Evolutionary conservation across 2,888 invertebrate species (phyloP), one percentile per base, ranked within the genome.

Genomic region (Cephus pulcher): DNA sequence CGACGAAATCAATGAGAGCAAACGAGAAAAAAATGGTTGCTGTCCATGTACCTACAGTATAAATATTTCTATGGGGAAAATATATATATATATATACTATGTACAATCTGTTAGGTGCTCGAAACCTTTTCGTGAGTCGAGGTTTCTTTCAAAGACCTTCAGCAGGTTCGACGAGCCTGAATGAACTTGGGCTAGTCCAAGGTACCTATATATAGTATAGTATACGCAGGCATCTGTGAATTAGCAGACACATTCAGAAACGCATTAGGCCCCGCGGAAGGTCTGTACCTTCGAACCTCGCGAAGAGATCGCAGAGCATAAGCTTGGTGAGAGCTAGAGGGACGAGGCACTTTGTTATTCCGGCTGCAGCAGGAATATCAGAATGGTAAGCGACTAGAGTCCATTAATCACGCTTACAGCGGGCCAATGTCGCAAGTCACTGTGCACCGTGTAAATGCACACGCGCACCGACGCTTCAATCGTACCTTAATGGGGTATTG

Each of bases 371-470:
- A 81, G 85, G 89, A 88, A 87, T 90, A 90, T 89, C 88, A 88
- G 88, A 89, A 90, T 91, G 87, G 89, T 87, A 89, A 89, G 87
- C 88, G 88, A 88, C 86, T 88, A 84, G 86, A 83, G 84, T 88
- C 88, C 90, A 91, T 91, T 91, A 91, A 91, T 91, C 91, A 91
- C 87, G 86, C 89, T 90, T 90, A 90, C 90, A 90, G 89, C 88
- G 85, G 85, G 83, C 87, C 85, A 87, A 87, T 89, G 89, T 89
- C 89, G 90, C 90, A 90, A 90, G 90, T 90, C 89, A 89, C 87
- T 87, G 86, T 86, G 86, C 86, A 84, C 84, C 85, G 86, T 84
- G 87, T 88, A 88, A 88, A 89, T 86, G 88, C 83, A 86, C 86
- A 83, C 86, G 84, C 80, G 81, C 75, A 70, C 79, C 77, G 80